Evolutionary conservation across 2,113 vertebrate species (phyloP).

Genomic region (Tragelaphus imberbis): DNA sequence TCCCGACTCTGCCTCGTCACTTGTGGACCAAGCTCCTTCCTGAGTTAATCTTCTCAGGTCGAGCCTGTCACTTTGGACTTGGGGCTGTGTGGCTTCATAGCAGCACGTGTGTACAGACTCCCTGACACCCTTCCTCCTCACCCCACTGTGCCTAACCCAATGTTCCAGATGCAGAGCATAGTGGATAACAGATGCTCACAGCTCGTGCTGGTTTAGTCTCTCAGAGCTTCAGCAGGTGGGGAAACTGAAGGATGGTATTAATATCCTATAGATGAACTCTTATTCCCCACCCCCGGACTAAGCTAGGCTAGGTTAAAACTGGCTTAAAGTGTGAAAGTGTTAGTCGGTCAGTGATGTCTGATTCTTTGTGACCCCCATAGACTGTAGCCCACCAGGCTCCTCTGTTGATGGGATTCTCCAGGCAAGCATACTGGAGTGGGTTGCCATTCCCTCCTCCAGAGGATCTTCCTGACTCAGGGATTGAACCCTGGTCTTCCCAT

Average conservation of each 20-base stretch:
- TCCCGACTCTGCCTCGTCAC: accelerated
- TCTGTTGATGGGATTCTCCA: background rate
- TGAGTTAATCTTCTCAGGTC: background rate
- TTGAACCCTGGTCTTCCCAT: background rate
- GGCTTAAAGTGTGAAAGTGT: background rate
- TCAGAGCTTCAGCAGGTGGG: background rate
- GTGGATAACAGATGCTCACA: background rate
- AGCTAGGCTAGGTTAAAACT: background rate
- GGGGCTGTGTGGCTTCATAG: accelerated
- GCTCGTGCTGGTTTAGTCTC: accelerated
- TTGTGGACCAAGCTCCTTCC: accelerated
- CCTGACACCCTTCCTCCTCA: accelerated
- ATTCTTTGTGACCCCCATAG: background rate
- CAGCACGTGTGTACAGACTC: too few relatives aligned
- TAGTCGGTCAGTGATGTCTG: background rate
- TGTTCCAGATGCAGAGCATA: accelerated
- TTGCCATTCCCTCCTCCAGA: background rate
- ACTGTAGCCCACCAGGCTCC: background rate
- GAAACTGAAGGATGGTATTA: background rate
- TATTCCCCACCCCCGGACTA: background rate
- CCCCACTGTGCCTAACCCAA: accelerated
- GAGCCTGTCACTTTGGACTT: background rate
- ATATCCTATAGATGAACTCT: background rate
- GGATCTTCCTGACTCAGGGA: background rate
- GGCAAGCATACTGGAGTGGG: background rate